Conservation (phyloP, 2,888 invertebrate genomes). For the Helobdella robusta region DNA sequence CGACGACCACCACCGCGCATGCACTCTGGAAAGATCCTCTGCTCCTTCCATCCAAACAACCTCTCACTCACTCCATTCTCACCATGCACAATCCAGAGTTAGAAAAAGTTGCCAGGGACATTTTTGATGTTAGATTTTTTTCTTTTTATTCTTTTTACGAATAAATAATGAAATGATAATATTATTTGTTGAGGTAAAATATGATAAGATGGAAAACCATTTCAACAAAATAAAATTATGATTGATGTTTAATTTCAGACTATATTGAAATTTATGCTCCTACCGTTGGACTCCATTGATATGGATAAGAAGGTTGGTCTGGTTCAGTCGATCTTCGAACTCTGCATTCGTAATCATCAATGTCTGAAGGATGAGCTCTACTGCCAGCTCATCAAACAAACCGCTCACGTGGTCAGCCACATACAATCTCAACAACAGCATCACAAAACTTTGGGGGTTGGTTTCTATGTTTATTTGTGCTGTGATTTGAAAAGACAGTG, state of each 20-base stretch:
- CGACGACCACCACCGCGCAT: conserved; percentile 36
- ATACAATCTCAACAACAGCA: conserved; percentile 64
- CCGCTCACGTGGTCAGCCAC: too few species aligned
- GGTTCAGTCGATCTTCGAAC: conserved; percentile 87
- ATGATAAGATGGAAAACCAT: too few species aligned
- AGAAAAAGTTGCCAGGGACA: conserved; percentile 80
- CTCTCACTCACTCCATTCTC: conserved; percentile 76
- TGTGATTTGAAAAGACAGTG: too few species aligned
- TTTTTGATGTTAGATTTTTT: conserved; percentile 66
- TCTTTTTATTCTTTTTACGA: neutral
- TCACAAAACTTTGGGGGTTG: conserved; percentile 57
- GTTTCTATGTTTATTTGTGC: too few species aligned
- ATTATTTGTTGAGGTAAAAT: neutral
- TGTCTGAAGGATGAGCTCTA: conserved; percentile 88
- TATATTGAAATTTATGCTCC: conserved; percentile 88
- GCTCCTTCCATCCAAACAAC: conserved; percentile 79
- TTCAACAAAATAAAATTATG: too few species aligned
- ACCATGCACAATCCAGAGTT: conserved; percentile 77
- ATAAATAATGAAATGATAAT: neutral
- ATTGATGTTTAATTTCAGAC: too few species aligned
- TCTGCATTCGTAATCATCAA: conserved; percentile 75
- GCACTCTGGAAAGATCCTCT: conserved; percentile 89
- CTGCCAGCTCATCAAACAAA: conserved; percentile 81
- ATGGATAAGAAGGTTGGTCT: conserved; percentile 91
- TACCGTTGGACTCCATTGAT: conserved; percentile 80